These are phyloP conservation scores for Elachura formosa DNA, from an alignment of 2,113 vertebrate species.

Conservation along the genomic window DNA sequence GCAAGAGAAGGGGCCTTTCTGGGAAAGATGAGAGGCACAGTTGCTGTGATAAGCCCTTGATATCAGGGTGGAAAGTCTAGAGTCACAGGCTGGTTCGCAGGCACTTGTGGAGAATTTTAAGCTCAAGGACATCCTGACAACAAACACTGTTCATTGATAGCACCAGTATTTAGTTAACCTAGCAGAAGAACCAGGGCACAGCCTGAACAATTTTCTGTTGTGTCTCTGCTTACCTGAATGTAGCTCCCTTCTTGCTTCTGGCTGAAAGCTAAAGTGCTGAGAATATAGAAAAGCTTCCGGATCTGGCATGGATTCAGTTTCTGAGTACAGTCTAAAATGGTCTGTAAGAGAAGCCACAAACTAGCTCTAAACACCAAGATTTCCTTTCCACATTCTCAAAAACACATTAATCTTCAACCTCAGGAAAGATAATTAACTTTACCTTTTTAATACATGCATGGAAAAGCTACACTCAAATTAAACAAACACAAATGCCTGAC, in stretches of 20 bases:
- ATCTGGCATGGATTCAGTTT: slow-evolving; percentile 89
- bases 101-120: background rate
- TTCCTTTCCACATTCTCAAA: background rate
- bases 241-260: slow-evolving; percentile 80
- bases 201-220: background rate
- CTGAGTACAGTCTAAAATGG: slow-evolving; percentile 91
- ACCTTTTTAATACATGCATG: background rate
- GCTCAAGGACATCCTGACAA: background rate
- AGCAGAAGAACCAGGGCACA: background rate
- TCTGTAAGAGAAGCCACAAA: slow-evolving; percentile 68
- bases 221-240: slow-evolving; percentile 81
- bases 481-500: background rate
- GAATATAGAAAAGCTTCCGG: slow-evolving; percentile 88
- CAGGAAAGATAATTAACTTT: background rate
- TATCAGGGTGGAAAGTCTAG: background rate
- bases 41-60: background rate
- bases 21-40: background rate
- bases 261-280: slow-evolving; percentile 85
- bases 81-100: background rate
- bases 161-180: background rate
- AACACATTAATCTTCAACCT: background rate
- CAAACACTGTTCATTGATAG: background rate
- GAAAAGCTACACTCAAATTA: background rate
- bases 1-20: background rate
- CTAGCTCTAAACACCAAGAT: background rate